phyloP scores from a whole-genome alignment of 35 echinoderm and acorn worm species.

The Acanthaster planci region DNA sequence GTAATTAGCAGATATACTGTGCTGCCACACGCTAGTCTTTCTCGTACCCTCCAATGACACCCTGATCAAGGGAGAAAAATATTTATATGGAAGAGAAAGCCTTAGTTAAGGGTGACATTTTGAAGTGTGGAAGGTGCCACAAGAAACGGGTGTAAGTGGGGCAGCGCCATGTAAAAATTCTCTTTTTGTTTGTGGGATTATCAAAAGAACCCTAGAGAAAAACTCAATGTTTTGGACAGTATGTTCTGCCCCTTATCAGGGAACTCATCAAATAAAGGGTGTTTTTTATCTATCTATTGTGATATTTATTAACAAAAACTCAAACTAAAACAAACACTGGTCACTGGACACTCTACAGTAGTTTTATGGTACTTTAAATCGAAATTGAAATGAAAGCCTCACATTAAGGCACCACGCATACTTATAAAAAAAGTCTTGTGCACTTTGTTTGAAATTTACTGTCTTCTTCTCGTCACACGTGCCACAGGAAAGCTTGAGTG shows the following conservation, averaged over 20 bases:
- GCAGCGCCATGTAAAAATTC: neutral
- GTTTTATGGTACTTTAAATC: neutral
- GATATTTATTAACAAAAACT: neutral
- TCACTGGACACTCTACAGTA: neutral
- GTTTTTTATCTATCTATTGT: neutral
- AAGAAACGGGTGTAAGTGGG: neutral
- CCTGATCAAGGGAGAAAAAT: neutral
- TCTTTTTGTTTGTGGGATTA: neutral
- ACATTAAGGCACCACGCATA: neutral
- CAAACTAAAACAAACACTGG: neutral
- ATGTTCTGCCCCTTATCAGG: neutral
- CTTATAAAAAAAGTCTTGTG: slow-evolving; percentile 3
- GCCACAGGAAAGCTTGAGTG: neutral
- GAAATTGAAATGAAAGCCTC: neutral
- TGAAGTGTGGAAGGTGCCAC: neutral
- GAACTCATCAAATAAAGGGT: neutral
- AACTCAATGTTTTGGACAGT: neutral
- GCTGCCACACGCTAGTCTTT: neutral
- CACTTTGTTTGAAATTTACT: neutral
- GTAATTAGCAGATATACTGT: neutral
- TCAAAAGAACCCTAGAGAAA: neutral
- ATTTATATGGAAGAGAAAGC: too few relatives aligned
- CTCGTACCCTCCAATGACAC: neutral
- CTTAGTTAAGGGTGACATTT: neutral
- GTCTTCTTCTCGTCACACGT: neutral